phyloP scores from a whole-genome alignment of 2,888 invertebrate species.

The Callimorpha dominula region DNA sequence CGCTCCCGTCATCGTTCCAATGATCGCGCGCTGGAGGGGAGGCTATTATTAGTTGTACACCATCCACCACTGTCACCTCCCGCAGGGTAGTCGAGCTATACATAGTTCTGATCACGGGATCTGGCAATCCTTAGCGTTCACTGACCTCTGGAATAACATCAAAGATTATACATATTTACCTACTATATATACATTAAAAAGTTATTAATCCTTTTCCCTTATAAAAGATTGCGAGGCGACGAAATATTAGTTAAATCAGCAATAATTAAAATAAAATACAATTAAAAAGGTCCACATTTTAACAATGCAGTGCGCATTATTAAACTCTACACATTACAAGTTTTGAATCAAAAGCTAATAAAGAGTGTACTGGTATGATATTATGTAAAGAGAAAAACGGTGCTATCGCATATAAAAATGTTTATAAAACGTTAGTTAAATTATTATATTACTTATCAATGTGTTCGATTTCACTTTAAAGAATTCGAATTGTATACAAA shows the following conservation, averaged over 20 bases:
- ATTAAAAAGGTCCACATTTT: background rate
- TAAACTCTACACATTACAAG: background rate
- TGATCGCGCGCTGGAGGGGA: conserved; percentile 83
- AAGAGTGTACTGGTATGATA: background rate
- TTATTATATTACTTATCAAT: background rate
- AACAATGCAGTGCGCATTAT: background rate
- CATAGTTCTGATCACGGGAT: conserved; percentile 83
- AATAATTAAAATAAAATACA: background rate
- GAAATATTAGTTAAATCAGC: background rate
- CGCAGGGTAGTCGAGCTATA: conserved; percentile 85
- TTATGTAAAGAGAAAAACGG: no score
- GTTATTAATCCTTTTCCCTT: background rate
- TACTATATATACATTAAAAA: conserved; percentile 18
- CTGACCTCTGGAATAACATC: conserved; percentile 78
- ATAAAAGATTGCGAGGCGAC: background rate
- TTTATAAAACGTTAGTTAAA: no score
- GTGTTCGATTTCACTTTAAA: background rate
- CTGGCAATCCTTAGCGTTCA: conserved; percentile 84
- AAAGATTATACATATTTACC: conserved; percentile 48
- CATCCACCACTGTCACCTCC: conserved; percentile 87
- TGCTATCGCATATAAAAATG: no score
- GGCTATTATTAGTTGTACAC: conserved; percentile 85
- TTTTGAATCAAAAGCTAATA: background rate
- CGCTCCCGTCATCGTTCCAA: conserved; percentile 77
- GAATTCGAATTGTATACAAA: background rate